These are phyloP conservation scores for Brenthis hecate DNA, from an alignment of 2,888 invertebrate genomes.

Conservation along the genomic window DNA sequence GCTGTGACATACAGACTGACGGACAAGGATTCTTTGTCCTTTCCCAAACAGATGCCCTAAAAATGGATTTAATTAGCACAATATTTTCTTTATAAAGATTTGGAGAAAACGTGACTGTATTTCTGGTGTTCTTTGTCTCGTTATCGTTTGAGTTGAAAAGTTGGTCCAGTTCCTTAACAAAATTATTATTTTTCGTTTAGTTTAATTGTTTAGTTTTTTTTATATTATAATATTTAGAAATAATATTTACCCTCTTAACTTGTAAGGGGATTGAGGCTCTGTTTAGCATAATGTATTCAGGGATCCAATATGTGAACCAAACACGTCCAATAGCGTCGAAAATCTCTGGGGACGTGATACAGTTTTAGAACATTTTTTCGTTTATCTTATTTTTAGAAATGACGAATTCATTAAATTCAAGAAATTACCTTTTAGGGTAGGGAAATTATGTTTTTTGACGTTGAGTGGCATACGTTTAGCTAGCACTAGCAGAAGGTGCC, in stretches of 20 bases:
- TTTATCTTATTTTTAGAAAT: constrained; percentile 6
- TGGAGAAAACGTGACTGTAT: too few species aligned
- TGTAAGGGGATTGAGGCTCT: constrained; percentile 40
- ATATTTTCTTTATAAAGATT: too few species aligned
- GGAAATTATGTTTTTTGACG: too few species aligned
- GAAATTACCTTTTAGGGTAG: background rate
- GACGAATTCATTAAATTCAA: background rate
- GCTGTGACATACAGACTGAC: too few species aligned
- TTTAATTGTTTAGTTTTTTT: too few species aligned
- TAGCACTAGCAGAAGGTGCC: too few species aligned
- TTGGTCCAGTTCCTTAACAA: too few species aligned
- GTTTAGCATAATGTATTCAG: constrained; percentile 47
- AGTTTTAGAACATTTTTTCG: constrained; percentile 23
- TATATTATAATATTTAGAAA: constrained; percentile 9
- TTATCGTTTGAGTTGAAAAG: too few species aligned
- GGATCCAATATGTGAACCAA: constrained; percentile 46
- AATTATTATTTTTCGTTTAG: too few species aligned
- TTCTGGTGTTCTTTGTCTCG: too few species aligned
- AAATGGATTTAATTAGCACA: background rate
- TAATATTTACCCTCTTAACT: constrained; percentile 42
- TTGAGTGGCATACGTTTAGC: too few species aligned
- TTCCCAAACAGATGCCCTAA: background rate
- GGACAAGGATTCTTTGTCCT: too few species aligned
- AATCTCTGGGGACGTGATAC: constrained; percentile 36
- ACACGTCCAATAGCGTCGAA: constrained; percentile 41